Evolutionary conservation across 2,888 invertebrate genomes (phyloP), one percentile per base, ranked within the genome.

Genomic region (Amphipyra tragopoginis): DNA sequence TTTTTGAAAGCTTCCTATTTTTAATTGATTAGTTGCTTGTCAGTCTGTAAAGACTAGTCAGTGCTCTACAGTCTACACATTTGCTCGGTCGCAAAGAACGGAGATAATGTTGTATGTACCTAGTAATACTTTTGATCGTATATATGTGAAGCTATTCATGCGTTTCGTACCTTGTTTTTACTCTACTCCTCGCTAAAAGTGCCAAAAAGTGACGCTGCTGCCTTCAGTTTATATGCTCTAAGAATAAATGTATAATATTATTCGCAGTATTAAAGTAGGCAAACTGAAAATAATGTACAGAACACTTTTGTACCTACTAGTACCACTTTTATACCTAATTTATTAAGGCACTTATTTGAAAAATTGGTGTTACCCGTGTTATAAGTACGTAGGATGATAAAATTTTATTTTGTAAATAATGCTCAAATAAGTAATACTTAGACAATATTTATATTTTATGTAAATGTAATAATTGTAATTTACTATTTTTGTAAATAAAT

Each of bases 401-500:
- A 57, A 71, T 63, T 60, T 59, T 65, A 47, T 72, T 51, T 79
- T 68, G 85, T 88, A 86, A 82, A 85, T 85, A 86, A 77, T 81
- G 83, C 83, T 88, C 84, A 87, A 83, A 74, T 77, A 79, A 79
- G 65, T 29, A 29, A 29, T 29, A 29, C 75, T 83, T 84, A 72
- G 56, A 38, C 50, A 38, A 14, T 78, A 77, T 81, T 72, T 74
- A 73, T 76, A 72, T 61, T 70, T 55, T 82, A 64, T 84, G 72
- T 75, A 63, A 29, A 73, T 79, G 69, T 77, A 79, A 67, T 58
- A 57, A 54, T 39, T 45, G 21, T 61, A 65, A 71, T 77, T 78
- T 74, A 72, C 50, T 77, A 72, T 79, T 81, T 83, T 84, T 92
- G 92, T 92, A 92, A 90, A 91, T 92, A 92, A 91, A 90, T 80